Conservation (phyloP, 2,888 invertebrate species). For the Cheilosia pagana region DNA sequence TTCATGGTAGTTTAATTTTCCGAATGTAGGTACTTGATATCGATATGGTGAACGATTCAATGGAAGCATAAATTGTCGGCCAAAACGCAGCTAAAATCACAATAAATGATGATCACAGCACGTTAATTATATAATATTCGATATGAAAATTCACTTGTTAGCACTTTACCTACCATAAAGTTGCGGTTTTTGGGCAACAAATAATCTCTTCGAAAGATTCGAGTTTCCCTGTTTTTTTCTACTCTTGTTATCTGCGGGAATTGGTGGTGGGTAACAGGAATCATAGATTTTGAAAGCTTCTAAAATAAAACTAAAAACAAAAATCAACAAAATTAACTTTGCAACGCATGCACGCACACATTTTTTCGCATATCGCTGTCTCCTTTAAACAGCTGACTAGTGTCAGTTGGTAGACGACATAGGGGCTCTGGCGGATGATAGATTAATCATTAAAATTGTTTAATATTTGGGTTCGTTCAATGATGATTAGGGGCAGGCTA, state of each 20-base stretch:
- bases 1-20: conserved; percentile 24
- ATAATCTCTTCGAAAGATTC: background rate
- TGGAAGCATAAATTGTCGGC: background rate
- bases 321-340: conserved; percentile 41
- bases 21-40: background rate
- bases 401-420: background rate
- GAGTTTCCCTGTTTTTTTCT: background rate
- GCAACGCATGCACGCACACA: conserved; percentile 34
- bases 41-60: background rate
- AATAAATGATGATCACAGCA: background rate
- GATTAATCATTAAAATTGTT: background rate
- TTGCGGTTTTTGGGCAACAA: background rate
- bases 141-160: background rate
- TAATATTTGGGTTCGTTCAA: background rate
- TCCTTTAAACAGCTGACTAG: conserved; percentile 20
- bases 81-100: background rate
- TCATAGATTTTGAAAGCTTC: conserved; percentile 15
- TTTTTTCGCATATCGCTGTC: background rate
- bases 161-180: background rate
- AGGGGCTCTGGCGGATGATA: background rate
- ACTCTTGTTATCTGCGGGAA: background rate
- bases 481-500: too few species aligned
- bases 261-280: background rate
- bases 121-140: conserved; percentile 26
- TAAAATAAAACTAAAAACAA: conserved; percentile 21